Evolutionary conservation across 2,888 invertebrate species (phyloP).

Genomic region (Eilema sororculum): DNA sequence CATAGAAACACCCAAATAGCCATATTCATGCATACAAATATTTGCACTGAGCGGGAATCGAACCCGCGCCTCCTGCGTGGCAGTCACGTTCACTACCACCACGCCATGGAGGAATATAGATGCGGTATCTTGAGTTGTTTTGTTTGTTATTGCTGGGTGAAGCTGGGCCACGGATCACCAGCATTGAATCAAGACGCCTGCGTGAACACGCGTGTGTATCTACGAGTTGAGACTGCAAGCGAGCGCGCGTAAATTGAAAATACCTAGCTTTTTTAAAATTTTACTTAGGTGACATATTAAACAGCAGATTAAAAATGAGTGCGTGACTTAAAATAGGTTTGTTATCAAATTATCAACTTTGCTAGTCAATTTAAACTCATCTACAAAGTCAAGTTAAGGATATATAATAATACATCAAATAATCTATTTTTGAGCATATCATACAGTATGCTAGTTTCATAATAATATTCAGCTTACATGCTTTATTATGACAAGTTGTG

Average conservation of each 20-base stretch:
- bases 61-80: no score
- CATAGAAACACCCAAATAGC: no score
- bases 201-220: slow-evolving; percentile 35
- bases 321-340: slow-evolving; percentile 31
- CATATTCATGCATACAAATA: no score
- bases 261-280: no score
- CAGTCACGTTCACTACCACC: no score
- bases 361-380: background rate
- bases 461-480: background rate
- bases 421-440: background rate
- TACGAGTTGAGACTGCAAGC: slow-evolving; percentile 34
- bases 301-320: slow-evolving; percentile 33
- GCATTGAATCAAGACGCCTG: slow-evolving; percentile 45
- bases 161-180: no score
- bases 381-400: background rate
- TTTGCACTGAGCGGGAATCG: no score
- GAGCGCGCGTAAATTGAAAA: slow-evolving; percentile 35
- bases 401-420: background rate
- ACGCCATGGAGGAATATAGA: no score
- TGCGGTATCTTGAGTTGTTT: no score
- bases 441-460: background rate
- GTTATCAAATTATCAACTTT: slow-evolving; percentile 16
- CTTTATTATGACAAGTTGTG: background rate
- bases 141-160: no score
- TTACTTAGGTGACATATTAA: no score